Base-by-base conservation (phyloP, 2,888 invertebrate genomes). In the Tortrix viridana region DNA sequence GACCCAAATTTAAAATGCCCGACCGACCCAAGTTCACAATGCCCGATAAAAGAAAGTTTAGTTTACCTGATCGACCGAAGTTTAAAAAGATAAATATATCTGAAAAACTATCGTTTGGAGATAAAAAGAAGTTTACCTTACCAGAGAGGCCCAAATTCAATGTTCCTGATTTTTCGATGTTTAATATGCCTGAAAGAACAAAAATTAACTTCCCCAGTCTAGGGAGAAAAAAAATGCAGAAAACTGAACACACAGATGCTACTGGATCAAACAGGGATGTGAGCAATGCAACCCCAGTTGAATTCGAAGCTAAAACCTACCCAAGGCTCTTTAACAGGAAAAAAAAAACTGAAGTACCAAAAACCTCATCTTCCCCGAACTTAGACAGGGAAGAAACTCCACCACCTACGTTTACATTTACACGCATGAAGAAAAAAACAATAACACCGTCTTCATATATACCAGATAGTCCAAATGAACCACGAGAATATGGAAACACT, bases 251-350 rank as follows among this genome's bases (percentile, higher is more conserved):
- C 50, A 79, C 74, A 9, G 89, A 91, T 67, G 84, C 71, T 75
- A 89, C 71, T 71, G 92, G 79, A 79, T 90, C 85, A 16, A 82
- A 79, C 63, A 76, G 73, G 55, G 91, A 82, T 74, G 79, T 81
- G 75, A 81, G 84, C 71, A 90, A 92, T 60, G 88, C 90, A 41
- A 90, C 93, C 58, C 93, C 93, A 47, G 95, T 96, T 76, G 94
- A 94, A 55, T 94, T 95, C 77, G 96, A 96, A 82, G 95, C 96
- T 68, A 94, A 94, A 71, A 97, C 97, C 0, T 96, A 96, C 79
- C 97, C 97, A 0, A 93, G 96, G 71, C 93, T 97, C 69, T 94
- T 95, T 73, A 84, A 81, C 64, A 86, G 85, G 71, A 92, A 92
- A 72, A 92, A 93, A 74, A 89, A 89, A 71, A 66, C 82, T 2